A percentile compares a stretch with the other conserved stretches of the same genome.
phyloP scores from a whole-genome alignment of 2,888 invertebrate genomes.

The Caenorhabditis uteleia region DNA sequence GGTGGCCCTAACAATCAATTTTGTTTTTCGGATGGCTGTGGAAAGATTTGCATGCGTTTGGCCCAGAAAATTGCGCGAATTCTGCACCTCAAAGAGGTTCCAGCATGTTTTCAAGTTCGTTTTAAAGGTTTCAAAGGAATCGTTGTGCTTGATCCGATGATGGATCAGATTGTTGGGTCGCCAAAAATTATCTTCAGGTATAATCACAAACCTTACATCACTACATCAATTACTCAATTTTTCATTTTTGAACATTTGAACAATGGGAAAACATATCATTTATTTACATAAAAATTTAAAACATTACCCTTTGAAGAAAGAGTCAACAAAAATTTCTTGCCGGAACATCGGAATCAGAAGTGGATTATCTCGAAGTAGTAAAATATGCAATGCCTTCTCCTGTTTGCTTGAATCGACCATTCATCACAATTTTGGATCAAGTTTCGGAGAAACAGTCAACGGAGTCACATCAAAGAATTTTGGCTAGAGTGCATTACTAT shows the following conservation, averaged over 20 bases:
- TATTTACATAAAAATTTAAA: no score
- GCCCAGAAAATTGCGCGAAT: constrained; percentile 29
- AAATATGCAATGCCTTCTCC: constrained; percentile 64
- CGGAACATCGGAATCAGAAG: constrained; percentile 21
- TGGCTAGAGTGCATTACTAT: constrained; percentile 43
- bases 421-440: constrained; percentile 68
- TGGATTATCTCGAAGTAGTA: constrained; percentile 48
- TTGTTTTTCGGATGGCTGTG: constrained; percentile 66
- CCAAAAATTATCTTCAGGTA: constrained; percentile 41
- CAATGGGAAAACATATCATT: no score
- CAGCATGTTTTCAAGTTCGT: constrained; percentile 61
- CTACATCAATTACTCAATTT: neutral
- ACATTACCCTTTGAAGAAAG: constrained; percentile 43
- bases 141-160: constrained; percentile 58
- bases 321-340: constrained; percentile 62
- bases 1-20: constrained; percentile 41
- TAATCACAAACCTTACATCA: neutral
- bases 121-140: constrained; percentile 69
- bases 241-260: neutral
- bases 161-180: constrained; percentile 39
- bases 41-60: constrained; percentile 22
- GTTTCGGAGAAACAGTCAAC: constrained; percentile 50
- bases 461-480: constrained; percentile 37
- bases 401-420: constrained; percentile 68
- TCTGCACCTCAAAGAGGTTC: constrained; percentile 42